These are phyloP conservation scores for Malurus leucopterus DNA, from an alignment of 2,797 vertebrate genomes.

Conservation along the genomic window DNA sequence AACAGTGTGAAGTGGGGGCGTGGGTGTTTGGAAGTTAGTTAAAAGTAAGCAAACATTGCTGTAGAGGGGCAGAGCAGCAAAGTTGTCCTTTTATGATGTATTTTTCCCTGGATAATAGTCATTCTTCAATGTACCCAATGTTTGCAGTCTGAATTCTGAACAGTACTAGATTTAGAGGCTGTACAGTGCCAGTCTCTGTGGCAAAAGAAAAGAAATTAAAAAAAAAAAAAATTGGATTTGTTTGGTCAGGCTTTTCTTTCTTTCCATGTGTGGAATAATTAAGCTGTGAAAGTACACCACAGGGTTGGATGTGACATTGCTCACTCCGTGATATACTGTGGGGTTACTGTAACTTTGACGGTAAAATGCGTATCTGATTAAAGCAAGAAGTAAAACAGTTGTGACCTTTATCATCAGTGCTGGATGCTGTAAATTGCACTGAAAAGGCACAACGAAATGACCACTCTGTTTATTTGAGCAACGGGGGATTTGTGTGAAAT, in stretches of 20 bases:
- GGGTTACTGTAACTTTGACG: not conserved
- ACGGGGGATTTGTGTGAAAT: not conserved
- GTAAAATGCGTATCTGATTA: not conserved
- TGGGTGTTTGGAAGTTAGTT: not conserved
- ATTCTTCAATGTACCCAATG: not conserved
- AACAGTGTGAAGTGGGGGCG: rapidly evolving
- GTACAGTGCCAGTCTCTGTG: not conserved
- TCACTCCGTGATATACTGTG: rapidly evolving
- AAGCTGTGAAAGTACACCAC: not conserved
- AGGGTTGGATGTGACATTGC: not conserved
- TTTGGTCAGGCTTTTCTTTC: not conserved
- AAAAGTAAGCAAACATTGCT: not conserved
- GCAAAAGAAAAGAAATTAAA: not conserved
- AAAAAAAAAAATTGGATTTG: not conserved
- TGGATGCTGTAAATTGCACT: not conserved
- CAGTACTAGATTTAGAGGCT: not conserved
- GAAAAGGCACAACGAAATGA: not conserved
- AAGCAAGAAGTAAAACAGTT: not conserved
- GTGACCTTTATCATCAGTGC: not conserved
- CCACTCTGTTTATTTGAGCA: not conserved
- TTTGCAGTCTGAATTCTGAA: not conserved
- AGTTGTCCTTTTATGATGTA: rapidly evolving
- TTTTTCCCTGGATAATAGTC: not conserved
- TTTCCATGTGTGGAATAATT: not conserved
- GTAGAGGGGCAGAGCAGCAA: not conserved